Conservation (phyloP, 2,797 vertebrate genomes). For the Jordanella pulchra region DNA sequence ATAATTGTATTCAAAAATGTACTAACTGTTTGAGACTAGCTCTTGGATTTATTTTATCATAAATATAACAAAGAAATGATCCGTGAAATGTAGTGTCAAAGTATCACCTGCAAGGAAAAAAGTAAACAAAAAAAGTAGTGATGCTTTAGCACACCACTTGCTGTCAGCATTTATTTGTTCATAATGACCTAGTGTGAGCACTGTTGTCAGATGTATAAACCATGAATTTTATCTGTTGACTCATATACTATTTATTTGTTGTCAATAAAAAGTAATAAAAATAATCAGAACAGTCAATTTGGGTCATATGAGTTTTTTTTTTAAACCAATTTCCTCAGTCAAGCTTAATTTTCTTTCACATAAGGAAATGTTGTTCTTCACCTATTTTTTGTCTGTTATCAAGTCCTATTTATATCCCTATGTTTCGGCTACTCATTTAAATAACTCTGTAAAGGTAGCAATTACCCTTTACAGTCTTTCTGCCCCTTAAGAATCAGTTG, state of each 20-base stretch:
- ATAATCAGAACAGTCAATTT: conserved; percentile 54
- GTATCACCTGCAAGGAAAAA: conserved; percentile 70
- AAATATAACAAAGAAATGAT: conserved; percentile 75
- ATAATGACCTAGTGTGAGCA: conserved; percentile 74
- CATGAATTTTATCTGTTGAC: conserved; percentile 62
- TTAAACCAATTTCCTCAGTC: conserved; percentile 44
- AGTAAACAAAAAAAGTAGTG: conserved; percentile 56
- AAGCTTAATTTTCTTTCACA: conserved; percentile 35
- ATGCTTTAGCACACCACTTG: conserved; percentile 76
- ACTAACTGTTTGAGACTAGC: conserved; percentile 76
- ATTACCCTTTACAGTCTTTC: conserved; percentile 42
- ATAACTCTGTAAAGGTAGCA: conserved; percentile 70
- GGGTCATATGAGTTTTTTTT: conserved; percentile 48
- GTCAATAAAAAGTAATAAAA: conserved; percentile 64
- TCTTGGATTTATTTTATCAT: conserved; percentile 77
- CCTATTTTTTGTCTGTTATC: conserved; percentile 47
- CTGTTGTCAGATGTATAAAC: conserved; percentile 73
- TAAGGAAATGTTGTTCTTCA: conserved; percentile 34
- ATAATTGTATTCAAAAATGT: conserved; percentile 82
- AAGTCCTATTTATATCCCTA: conserved; percentile 52
- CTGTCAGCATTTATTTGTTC: conserved; percentile 74
- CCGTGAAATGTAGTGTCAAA: conserved; percentile 78
- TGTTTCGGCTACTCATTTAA: conserved; percentile 61
- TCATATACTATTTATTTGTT: conserved; percentile 74
- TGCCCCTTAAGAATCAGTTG: too few species aligned